Evolutionary conservation across 2,888 invertebrate genomes (phyloP).

Genomic region (Aproaerema taeniolella): DNA sequence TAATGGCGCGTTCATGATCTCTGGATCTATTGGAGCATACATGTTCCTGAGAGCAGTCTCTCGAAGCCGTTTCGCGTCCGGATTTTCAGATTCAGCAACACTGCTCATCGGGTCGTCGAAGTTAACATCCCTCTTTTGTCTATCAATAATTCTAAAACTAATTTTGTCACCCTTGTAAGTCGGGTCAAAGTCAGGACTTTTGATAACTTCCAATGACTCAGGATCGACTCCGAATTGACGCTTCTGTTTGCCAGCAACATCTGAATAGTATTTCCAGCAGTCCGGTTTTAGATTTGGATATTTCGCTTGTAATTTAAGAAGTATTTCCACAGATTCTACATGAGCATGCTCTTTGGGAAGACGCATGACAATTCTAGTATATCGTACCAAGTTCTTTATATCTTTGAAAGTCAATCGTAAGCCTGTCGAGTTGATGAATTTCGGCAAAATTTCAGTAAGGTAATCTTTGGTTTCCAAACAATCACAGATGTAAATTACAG

Average conservation of each 20-base stretch:
- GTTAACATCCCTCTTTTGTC: conserved; percentile 53
- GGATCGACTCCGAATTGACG: conserved; percentile 68
- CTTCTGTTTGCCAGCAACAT: conserved; percentile 63
- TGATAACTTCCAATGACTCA: conserved; percentile 55
- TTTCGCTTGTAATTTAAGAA: conserved; percentile 38
- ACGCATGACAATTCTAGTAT: conserved; percentile 57
- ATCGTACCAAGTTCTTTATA: conserved; percentile 51
- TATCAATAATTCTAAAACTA: conserved; percentile 54
- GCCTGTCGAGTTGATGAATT: conserved; percentile 56
- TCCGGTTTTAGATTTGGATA: conserved; percentile 57
- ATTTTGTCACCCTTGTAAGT: conserved; percentile 47
- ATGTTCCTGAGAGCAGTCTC: conserved; percentile 44
- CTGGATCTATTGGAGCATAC: conserved; percentile 46
- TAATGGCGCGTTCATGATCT: conserved; percentile 44
- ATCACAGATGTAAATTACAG: conserved; percentile 65
- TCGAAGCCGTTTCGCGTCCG: conserved; percentile 30
- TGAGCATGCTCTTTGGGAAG: conserved; percentile 54
- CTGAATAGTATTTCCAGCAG: conserved; percentile 65
- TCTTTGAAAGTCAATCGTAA: conserved; percentile 54
- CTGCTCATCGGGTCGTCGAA: conserved; percentile 34
- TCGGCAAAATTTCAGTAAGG: conserved; percentile 51
- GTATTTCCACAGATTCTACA: conserved; percentile 49
- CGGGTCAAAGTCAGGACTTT: conserved; percentile 49
- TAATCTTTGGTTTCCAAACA: conserved; percentile 66
- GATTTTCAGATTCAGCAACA: conserved; percentile 22